These are phyloP conservation scores for Lacerta viridis DNA, from an alignment of 2,797 vertebrate species.

Conservation along the genomic window DNA sequence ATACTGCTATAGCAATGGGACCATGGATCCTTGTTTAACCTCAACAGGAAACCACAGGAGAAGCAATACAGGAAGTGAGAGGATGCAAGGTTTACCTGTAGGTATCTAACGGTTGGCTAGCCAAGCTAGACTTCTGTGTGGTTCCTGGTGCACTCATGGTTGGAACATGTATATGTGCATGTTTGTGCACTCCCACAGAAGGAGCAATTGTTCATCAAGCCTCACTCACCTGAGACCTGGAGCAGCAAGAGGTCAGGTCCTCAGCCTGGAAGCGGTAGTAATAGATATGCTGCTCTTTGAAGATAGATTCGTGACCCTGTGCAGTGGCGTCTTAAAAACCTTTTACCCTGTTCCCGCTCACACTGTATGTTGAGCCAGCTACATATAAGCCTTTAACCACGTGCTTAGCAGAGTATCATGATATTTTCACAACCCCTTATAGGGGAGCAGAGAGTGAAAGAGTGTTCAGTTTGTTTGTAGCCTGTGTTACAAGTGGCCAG, in stretches of 20 bases:
- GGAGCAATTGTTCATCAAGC: too few species aligned
- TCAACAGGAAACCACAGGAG: neutral
- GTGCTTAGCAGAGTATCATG: neutral
- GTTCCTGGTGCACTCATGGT: neutral
- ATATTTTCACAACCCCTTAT: neutral
- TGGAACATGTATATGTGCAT: neutral
- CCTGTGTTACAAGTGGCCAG: neutral
- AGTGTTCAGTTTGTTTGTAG: neutral
- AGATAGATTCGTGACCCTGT: neutral
- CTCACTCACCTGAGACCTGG: neutral
- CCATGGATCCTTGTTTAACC: neutral
- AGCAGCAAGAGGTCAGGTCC: neutral
- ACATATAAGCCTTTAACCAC: neutral
- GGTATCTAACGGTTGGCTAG: neutral
- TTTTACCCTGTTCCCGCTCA: neutral
- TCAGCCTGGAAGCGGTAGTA: neutral
- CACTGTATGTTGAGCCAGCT: neutral
- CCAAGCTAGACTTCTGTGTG: neutral
- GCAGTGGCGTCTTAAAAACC: neutral
- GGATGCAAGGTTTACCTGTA: neutral
- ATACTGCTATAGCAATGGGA: neutral
- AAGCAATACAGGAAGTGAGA: neutral
- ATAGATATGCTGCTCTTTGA: constrained; percentile 6
- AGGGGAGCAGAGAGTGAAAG: neutral
- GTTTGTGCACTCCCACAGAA: too few species aligned